Evolutionary conservation across 2,797 vertebrate genomes (phyloP).

Genomic region (Sebastes kiyomatsui): DNA sequence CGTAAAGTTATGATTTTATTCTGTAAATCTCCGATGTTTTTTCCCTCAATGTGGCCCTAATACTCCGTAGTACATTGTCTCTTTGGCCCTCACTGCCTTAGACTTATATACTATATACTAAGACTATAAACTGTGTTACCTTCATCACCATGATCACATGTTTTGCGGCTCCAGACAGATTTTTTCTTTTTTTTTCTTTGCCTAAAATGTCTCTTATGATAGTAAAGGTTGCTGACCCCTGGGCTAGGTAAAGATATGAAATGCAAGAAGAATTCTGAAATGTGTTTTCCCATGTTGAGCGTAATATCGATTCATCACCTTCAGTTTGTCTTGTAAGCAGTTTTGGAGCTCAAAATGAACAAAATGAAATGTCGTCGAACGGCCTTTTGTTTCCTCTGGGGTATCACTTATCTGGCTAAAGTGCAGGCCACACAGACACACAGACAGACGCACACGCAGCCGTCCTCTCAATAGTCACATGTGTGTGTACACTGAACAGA

Average conservation of each 20-base stretch:
- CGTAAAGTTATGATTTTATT: no score
- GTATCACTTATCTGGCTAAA: slow-evolving; percentile 65
- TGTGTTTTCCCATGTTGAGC: slow-evolving; percentile 16
- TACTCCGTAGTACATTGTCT: no score
- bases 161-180: no score
- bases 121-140: no score
- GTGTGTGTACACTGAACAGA: slow-evolving; percentile 73
- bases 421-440: slow-evolving; percentile 68
- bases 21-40: no score
- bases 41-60: no score
- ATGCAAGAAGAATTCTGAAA: neutral
- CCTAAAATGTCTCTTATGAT: no score
- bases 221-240: no score
- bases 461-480: slow-evolving; percentile 64
- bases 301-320: slow-evolving; percentile 30
- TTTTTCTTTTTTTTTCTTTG: no score
- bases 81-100: no score
- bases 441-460: slow-evolving; percentile 46
- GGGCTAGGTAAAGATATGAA: neutral
- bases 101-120: no score
- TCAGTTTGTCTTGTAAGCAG: slow-evolving; percentile 10
- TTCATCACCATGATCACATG: no score
- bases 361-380: slow-evolving; percentile 50
- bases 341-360: slow-evolving; percentile 50
- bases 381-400: slow-evolving; percentile 63